These are phyloP conservation scores for Criorhina ranunculi DNA, from an alignment of 2,888 invertebrate genomes.

Conservation along the genomic window DNA sequence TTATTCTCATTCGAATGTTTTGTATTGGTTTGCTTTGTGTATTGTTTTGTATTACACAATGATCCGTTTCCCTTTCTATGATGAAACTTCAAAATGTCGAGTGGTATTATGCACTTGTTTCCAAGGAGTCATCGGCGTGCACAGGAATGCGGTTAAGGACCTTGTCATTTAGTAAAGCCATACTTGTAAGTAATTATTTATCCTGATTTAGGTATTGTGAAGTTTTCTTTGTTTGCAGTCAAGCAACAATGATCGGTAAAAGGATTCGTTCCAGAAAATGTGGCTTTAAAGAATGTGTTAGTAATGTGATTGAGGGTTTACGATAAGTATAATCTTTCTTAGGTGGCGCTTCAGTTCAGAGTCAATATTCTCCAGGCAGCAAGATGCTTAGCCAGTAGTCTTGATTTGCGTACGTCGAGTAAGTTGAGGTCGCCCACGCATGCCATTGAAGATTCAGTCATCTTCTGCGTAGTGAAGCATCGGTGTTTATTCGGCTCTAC, in stretches of 20 bases:
- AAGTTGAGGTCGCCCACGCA: too few species aligned
- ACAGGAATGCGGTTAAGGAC: not conserved
- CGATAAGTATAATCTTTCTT: too few species aligned
- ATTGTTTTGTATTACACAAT: conserved; percentile 17
- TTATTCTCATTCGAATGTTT: conserved; percentile 35
- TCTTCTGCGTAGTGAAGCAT: too few species aligned
- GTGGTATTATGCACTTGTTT: conserved; percentile 9
- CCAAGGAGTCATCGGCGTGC: not conserved
- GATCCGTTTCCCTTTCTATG: not conserved
- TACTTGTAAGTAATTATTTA: not conserved
- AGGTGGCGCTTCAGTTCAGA: too few species aligned
- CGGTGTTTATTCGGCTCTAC: too few species aligned
- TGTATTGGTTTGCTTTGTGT: conserved; percentile 19
- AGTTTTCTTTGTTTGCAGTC: not conserved
- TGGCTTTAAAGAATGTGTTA: too few species aligned
- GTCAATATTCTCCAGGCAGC: too few species aligned
- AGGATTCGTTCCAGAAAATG: not conserved
- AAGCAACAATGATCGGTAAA: not conserved
- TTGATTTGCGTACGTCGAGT: too few species aligned
- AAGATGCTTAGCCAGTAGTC: too few species aligned
- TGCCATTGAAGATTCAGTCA: too few species aligned
- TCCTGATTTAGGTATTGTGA: conserved; percentile 1
- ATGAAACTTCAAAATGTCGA: conserved; percentile 1
- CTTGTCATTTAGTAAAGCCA: not conserved
- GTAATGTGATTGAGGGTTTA: too few species aligned